phyloP scores from a whole-genome alignment of 2,113 vertebrate species.

The Oncorhynchus gorbuscha region DNA sequence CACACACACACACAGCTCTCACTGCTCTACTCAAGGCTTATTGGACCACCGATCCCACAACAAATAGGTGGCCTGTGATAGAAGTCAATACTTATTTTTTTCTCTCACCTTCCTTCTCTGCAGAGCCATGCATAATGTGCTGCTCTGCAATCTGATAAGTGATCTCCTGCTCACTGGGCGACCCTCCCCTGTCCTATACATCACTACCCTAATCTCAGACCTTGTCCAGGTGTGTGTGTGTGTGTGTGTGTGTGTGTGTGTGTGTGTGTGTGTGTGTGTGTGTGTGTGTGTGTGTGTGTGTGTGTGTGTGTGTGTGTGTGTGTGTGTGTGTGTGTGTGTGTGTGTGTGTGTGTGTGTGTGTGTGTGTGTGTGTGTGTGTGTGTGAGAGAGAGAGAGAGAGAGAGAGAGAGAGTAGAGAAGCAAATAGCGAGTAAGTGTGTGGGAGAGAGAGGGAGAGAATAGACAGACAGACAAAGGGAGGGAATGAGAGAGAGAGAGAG shows the following conservation, averaged over 20 bases:
- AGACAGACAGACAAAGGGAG: slow-evolving; percentile 40
- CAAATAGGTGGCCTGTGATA: slow-evolving; percentile 74
- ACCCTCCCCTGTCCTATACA: slow-evolving; percentile 78
- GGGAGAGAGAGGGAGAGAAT: too few species aligned
- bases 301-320: too few species aligned
- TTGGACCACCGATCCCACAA: slow-evolving; percentile 69
- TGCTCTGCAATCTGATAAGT: slow-evolving; percentile 77
- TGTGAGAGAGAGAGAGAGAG: too few species aligned
- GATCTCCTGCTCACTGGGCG: slow-evolving; percentile 66
- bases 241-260: too few species aligned
- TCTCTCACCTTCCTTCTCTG: slow-evolving; percentile 1
- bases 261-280: too few species aligned
- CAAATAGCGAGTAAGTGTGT: too few species aligned
- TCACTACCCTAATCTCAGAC: slow-evolving; percentile 60
- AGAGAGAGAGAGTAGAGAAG: too few species aligned
- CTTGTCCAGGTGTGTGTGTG: too few species aligned
- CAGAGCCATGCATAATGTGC: slow-evolving; percentile 77
- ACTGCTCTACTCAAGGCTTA: slow-evolving; percentile 50
- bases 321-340: too few species aligned
- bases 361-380: too few species aligned
- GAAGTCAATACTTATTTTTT: slow-evolving; percentile 67
- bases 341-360: too few species aligned
- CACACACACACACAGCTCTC: background rate
- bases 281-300: too few species aligned
- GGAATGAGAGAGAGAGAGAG: slow-evolving; percentile 12